phyloP scores from a whole-genome alignment of 2,888 invertebrate genomes.

The Cheilosia vulpina region DNA sequence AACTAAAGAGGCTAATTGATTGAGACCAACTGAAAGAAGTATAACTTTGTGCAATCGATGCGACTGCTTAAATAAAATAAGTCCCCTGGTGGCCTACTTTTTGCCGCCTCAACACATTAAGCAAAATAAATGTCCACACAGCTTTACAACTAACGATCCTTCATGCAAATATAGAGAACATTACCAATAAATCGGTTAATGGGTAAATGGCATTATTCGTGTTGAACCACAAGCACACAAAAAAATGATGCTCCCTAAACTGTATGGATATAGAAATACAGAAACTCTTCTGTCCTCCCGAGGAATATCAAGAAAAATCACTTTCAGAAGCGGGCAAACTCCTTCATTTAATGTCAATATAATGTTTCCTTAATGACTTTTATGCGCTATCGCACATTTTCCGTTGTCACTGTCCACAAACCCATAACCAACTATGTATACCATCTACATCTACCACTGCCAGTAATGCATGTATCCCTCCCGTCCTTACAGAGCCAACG shows the following conservation, averaged over 20 bases:
- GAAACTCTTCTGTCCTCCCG: background rate
- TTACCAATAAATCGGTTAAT: constrained; percentile 60
- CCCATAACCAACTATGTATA: constrained; percentile 53
- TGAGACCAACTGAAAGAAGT: too few relatives aligned
- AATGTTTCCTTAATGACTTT: constrained; percentile 82
- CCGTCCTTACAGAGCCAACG: constrained; percentile 43
- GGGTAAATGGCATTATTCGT: constrained; percentile 50
- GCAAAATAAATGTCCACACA: background rate
- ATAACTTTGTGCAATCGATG: background rate
- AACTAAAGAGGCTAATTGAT: too few relatives aligned
- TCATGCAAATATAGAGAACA: background rate
- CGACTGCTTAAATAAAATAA: background rate
- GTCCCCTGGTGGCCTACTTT: background rate
- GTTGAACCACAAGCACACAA: constrained; percentile 51
- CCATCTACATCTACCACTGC: background rate
- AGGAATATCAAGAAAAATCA: constrained; percentile 6
- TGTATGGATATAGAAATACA: background rate
- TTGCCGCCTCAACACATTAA: too few relatives aligned
- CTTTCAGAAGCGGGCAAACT: constrained; percentile 34
- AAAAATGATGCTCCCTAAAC: constrained; percentile 4
- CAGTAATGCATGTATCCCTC: constrained; percentile 17
- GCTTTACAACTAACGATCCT: background rate
- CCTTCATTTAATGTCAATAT: constrained; percentile 80
- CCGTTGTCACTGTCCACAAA: constrained; percentile 60
- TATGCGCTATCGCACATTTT: constrained; percentile 71